Percentiles rank a stretch among this genome's conserved stretches.
These are phyloP conservation scores for Neosilurus mollespiculum DNA, from an alignment of 2,797 vertebrate genomes.

Conservation along the genomic window DNA sequence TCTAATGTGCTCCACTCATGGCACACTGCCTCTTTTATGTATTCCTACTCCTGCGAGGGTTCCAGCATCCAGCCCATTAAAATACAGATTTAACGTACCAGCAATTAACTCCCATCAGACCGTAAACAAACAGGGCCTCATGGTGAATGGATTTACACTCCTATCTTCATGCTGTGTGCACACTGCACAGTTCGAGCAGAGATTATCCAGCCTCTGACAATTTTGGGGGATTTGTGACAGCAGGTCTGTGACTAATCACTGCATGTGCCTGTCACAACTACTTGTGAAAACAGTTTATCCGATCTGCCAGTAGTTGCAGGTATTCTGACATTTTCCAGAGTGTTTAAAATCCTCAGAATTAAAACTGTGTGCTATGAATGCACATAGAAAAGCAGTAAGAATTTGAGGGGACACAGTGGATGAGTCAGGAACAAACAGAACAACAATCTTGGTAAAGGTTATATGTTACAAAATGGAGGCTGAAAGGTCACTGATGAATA, in stretches of 20 bases:
- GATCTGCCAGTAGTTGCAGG: neutral
- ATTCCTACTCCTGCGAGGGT: constrained; percentile 16
- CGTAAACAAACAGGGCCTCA: constrained; percentile 25
- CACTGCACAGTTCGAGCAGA: neutral
- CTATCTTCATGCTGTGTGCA: constrained; percentile 20
- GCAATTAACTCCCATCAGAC: constrained; percentile 50
- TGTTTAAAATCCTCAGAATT: neutral
- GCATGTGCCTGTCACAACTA: neutral
- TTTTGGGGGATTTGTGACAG: constrained; percentile 13
- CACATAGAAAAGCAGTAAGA: neutral
- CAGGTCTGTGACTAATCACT: constrained; percentile 21
- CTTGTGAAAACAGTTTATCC: neutral
- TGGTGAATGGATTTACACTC: neutral
- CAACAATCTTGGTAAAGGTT: neutral
- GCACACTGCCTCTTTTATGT: constrained; percentile 34
- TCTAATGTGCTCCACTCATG: constrained; percentile 31
- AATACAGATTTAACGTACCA: constrained; percentile 33
- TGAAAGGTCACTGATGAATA: neutral
- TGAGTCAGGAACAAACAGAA: neutral
- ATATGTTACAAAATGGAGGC: neutral
- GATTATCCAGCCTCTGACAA: constrained; percentile 24
- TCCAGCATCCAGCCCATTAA: constrained; percentile 47
- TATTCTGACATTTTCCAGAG: constrained; percentile 13
- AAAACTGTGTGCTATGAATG: neutral
- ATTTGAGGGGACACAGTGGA: neutral